Evolutionary conservation across 2,113 vertebrate genomes (phyloP), one percentile per base, ranked within the genome.

Genomic region (Heterotilapia buettikoferi): DNA sequence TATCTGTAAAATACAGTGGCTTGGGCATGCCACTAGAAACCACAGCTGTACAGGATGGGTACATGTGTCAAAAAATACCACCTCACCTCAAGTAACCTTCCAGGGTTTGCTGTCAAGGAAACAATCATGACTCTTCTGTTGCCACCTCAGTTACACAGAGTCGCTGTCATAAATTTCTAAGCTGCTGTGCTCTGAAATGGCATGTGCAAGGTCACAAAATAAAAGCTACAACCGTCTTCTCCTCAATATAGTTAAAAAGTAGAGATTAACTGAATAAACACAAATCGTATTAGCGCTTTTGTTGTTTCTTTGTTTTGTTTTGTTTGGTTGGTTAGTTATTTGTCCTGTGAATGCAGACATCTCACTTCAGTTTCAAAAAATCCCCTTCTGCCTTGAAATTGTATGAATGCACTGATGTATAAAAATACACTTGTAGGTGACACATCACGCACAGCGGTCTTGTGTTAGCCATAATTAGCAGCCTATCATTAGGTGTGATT

Each of bases 51-150:
- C 38, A 84, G 2, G 63, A 66, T 4, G 6, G 57, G 54, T 56
- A 53, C 80, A 83, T 79, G 43, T 43, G 43, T 57, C 18, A 56
- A 56, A 85, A 80, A 80, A 86, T 19, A 85, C 80, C 29, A 33
- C 31, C 52, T 87, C 87, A 84, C 81, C 88, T 71, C 12, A 78
- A 45, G 29, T 82, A 89, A 84, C 86, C 84, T 86, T 82, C 8
- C 21, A 61, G 76, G 86, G 29, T 89, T 36, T 56, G 66, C 84
- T 83, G 84, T 93, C 83, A 91, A 86, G 82, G 82, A 83, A 86
- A 88, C 52, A 80, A 86, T 85, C 80, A 57, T 43, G 16, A 56
- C 21, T 36, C 24, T 21, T 40, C 57, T 85, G 82, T 33, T 80
- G 71, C 63, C 40, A 84, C 36, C 50, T 54, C 19, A 84, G 18